phyloP scores from a whole-genome alignment of 1,140 invertebrate species.

The Meloidogyne exigua region DNA sequence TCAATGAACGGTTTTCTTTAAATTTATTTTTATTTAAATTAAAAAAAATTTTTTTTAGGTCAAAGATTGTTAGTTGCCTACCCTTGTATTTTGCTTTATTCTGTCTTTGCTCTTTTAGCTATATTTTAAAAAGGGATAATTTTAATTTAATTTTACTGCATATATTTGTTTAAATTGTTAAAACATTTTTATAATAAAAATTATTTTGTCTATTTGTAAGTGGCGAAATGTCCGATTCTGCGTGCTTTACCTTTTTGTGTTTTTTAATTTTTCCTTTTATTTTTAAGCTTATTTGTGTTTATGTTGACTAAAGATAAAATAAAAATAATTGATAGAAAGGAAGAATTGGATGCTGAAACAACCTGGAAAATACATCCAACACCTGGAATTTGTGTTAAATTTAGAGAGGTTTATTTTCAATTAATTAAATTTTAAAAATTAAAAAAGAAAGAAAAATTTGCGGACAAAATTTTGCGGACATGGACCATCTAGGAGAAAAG shows the following conservation, averaged over 20 bases:
- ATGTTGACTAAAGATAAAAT: background rate
- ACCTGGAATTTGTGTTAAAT: slow-evolving; percentile 37
- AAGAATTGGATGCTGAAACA: slow-evolving; percentile 13
- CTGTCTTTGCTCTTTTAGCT: slow-evolving; percentile 87
- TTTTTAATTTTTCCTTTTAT: too few relatives aligned
- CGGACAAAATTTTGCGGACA: too few relatives aligned
- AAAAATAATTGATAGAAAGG: slow-evolving; percentile 1
- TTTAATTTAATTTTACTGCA: background rate
- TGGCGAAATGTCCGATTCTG: too few relatives aligned
- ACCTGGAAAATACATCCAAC: slow-evolving; percentile 32
- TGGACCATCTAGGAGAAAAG: too few relatives aligned
- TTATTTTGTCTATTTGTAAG: too few relatives aligned
- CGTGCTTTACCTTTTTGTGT: too few relatives aligned
- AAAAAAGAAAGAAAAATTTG: slow-evolving; percentile 1
- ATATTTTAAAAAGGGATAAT: slow-evolving; percentile 70
- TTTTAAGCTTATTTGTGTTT: too few relatives aligned
- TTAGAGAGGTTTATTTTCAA: slow-evolving; percentile 26
- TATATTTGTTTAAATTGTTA: background rate
- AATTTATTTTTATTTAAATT: background rate
- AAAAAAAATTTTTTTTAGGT: slow-evolving; percentile 65
- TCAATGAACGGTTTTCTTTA: slow-evolving; percentile 70
- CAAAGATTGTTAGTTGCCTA: slow-evolving; percentile 88
- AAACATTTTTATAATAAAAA: background rate
- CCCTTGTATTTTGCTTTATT: slow-evolving; percentile 90
- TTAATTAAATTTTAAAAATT: background rate